phyloP scores from a whole-genome alignment of 2,113 vertebrate species.

The Anguilla rostrata region DNA sequence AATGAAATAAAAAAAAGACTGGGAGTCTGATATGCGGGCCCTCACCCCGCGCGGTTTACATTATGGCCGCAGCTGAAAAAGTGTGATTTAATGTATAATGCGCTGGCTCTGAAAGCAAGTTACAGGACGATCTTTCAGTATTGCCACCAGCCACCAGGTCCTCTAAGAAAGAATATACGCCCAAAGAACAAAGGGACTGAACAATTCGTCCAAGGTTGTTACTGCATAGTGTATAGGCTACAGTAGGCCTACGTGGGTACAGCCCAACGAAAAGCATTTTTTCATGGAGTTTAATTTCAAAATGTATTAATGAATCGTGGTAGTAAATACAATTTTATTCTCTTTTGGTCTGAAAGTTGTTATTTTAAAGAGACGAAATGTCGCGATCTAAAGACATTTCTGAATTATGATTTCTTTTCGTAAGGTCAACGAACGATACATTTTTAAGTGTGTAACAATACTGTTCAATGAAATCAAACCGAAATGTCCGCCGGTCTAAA shows the following conservation, averaged over 20 bases:
- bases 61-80: neutral
- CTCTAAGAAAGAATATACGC: neutral
- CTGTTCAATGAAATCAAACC: neutral
- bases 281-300: neutral
- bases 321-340: neutral
- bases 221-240: neutral
- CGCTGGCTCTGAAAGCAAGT: constrained; percentile 6
- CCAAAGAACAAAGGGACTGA: neutral
- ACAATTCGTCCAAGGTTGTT: neutral
- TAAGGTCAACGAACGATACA: neutral
- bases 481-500: neutral
- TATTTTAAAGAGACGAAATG: no score
- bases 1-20: constrained; percentile 59
- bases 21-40: constrained; percentile 60
- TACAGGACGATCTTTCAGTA: constrained; percentile 47
- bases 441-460: neutral
- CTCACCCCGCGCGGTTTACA: constrained; percentile 45
- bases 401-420: neutral
- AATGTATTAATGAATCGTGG: neutral
- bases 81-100: constrained; percentile 8
- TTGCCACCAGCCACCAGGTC: constrained; percentile 30
- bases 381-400: no score
- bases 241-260: neutral
- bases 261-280: neutral
- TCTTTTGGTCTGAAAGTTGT: neutral